phyloP scores from a whole-genome alignment of 2,797 vertebrate species.

The Pseudochirops corinnae region DNA sequence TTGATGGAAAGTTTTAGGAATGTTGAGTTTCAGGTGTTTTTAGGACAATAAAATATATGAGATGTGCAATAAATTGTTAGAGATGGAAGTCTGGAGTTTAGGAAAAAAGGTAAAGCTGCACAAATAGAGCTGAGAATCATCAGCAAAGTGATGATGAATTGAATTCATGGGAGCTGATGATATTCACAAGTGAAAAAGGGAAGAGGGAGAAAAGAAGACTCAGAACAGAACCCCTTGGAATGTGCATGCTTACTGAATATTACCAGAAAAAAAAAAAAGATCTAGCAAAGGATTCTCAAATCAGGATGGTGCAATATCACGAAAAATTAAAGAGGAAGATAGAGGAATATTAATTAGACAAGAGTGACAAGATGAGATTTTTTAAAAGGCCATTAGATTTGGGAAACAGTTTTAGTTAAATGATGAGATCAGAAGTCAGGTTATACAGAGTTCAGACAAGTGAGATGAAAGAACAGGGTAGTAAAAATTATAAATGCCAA shows the following conservation, averaged over 20 bases:
- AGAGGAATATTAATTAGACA: not conserved
- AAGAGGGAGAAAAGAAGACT: not conserved
- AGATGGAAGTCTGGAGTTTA: not conserved
- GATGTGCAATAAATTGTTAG: not conserved
- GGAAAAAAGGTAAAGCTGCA: not conserved
- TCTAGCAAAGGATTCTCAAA: not conserved
- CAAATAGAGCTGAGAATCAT: not conserved
- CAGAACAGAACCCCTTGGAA: not conserved
- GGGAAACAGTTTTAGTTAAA: not conserved
- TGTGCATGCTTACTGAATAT: not conserved
- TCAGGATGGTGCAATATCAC: not conserved
- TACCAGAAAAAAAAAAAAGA: not conserved
- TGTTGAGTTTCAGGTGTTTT: not conserved
- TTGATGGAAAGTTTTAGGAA: not conserved
- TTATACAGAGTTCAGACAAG: not conserved
- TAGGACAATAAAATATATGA: not conserved
- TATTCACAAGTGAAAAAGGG: not conserved
- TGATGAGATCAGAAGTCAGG: not conserved
- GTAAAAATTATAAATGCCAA: not conserved
- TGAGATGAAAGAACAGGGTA: not conserved
- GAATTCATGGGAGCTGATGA: not conserved
- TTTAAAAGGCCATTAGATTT: too few species aligned
- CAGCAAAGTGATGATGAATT: not conserved
- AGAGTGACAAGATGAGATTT: not conserved
- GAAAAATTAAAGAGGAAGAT: not conserved